Base-by-base conservation (phyloP, 1,140 invertebrate species). In the Apis dorsata region DNA sequence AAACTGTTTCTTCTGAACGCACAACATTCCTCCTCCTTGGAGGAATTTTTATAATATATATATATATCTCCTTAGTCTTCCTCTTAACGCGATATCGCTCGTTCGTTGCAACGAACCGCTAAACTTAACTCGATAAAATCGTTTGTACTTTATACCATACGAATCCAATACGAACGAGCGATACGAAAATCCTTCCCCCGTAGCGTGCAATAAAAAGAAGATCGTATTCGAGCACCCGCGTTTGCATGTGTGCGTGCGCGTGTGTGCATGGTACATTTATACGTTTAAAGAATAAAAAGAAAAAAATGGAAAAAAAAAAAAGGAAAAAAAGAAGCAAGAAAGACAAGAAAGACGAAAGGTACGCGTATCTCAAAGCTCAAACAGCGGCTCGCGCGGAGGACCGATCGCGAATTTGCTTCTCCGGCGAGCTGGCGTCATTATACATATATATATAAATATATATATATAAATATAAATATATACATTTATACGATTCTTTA, bases 381-480 rank as follows among this genome's bases (percentile, higher is more conserved):
- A 93, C 91, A 93, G 90, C 92, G 91, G 93, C 93, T 94, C 93
- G 93, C 91, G 89, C 93, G 93, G 93, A 94, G 93, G 93, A 94
- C 93, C 93, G 89, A 93, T 81, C 83, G 90, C 88, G 86, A 90
- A 91, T 89, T 93, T 91, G 93, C 93, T 94, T 93, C 93, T 94
- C 93, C 93, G 93, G 93, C 92, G 91, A 94, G 93, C 93, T 93
- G 92, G 91, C 93, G 91, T 91, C 90, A 92, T 92, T 92, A 89
- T 90, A 90, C 75, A 90, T 86, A 89, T 81, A 88, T 90, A 90
- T 87, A 88, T 85, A 85, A 60, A 84, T 63, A 71, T 75, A 89
- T 76, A 85, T 90, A 87, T 73, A 80, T 86, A 89, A 83, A 85
- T 88, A 88, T 85, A 90, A 87, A 90, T 89, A 90, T 91, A 92